Evolutionary conservation across 2,888 invertebrate genomes (phyloP), one percentile per base, ranked within the genome.

Genomic region (Hydrotaea diabolus): DNA sequence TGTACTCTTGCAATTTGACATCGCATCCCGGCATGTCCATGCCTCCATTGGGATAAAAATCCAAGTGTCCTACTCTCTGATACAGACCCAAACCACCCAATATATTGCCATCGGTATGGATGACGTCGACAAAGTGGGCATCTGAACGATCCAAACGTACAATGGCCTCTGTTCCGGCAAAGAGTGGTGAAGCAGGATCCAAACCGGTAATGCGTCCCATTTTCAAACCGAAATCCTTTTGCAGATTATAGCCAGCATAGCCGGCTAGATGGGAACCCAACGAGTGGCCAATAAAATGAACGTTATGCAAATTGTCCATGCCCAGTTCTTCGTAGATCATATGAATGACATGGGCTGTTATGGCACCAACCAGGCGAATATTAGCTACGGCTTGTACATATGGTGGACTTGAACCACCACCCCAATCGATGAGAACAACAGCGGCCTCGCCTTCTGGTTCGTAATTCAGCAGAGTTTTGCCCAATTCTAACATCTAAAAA

Each of bases 321-420:
- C 93, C 93, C 17, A 94, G 90, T 49, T 93, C 93, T 83, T 93
- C 93, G 90, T 93, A 93, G 66, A 94, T 89, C 90, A 93, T 93
- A 86, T 92, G 93, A 74, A 93, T 93, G 23, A 98, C 93, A 91
- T 96, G 95, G 0, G 97, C 97, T 0, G 96, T 95, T 92, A 98
- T 96, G 0, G 95, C 95, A 0, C 97, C 98, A 0, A 98, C 95
- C 15, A 98, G 93, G 73, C 98, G 93, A 21, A 97, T 97, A 90
- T 98, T 98, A 0, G 98, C 97, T 1, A 97, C 97, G 0, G 98
- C 98, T 92, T 98, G 97, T 0, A 96, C 96, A 90, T 98, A 98
- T 0, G 97, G 97, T 0, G 97, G 97, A 85, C 95, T 95, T 0
- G 97, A 96, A 0, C 97, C 98, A 5, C 95, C 95, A 82, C 96